Conservation (phyloP, 2,797 vertebrate species). For the Calcarius lapponicus region DNA sequence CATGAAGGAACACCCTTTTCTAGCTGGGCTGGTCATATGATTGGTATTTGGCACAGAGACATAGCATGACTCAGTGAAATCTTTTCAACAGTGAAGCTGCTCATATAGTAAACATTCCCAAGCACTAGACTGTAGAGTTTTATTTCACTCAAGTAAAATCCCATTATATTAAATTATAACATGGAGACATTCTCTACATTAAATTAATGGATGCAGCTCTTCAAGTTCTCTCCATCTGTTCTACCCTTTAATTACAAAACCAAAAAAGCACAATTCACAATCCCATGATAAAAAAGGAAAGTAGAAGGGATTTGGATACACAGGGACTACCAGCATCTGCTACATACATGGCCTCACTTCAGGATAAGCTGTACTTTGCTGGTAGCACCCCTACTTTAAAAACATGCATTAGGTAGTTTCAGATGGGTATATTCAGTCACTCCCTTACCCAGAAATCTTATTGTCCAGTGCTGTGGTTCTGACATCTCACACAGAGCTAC, state of each 20-base stretch:
- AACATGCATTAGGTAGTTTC: not conserved
- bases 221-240: conserved; percentile 7
- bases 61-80: conserved; percentile 40
- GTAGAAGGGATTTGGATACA: not conserved
- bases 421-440: not conserved
- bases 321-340: not conserved
- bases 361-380: not conserved
- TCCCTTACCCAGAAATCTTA: not conserved
- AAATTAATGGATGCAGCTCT: not conserved
- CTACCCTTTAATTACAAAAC: conserved; percentile 34
- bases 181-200: not conserved
- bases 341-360: not conserved
- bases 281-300: not conserved
- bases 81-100: conserved; percentile 27
- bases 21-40: conserved; percentile 27
- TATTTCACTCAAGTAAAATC: conserved; percentile 40
- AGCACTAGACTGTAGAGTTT: conserved; percentile 7
- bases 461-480: not conserved
- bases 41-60: conserved; percentile 43
- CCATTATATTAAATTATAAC: conserved; percentile 17
- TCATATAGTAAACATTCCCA: conserved; percentile 46
- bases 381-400: not conserved
- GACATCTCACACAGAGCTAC: not conserved
- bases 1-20: conserved; percentile 46
- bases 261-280: not conserved